Conservation (phyloP, 2,888 invertebrate genomes). For the Lasioglossum marginatum region DNA sequence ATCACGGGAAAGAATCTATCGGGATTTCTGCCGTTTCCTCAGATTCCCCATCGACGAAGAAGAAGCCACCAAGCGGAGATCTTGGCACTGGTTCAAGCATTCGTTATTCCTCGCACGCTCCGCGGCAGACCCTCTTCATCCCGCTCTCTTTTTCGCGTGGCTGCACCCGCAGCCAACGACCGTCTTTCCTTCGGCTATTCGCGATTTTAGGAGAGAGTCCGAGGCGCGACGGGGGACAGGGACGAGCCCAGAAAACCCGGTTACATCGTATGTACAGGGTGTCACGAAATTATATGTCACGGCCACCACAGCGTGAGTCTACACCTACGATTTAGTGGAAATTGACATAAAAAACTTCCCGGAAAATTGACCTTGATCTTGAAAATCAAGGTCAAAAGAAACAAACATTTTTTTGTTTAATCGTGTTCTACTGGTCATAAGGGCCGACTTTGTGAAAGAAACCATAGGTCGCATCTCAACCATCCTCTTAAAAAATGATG, state of each 20-base stretch:
- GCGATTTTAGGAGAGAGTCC: constrained; percentile 52
- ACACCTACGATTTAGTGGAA: too few species aligned
- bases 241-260: constrained; percentile 43
- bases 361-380: too few species aligned
- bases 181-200: constrained; percentile 45
- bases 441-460: too few species aligned
- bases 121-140: constrained; percentile 15
- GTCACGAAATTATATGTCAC: too few species aligned
- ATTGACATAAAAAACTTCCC: too few species aligned
- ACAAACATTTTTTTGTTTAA: too few species aligned
- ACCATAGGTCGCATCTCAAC: too few species aligned
- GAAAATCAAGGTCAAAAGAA: too few species aligned
- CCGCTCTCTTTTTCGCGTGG: constrained; percentile 42
- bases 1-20: constrained; percentile 23
- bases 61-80: constrained; percentile 60
- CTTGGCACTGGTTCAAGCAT: constrained; percentile 79
- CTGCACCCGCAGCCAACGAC: constrained; percentile 10
- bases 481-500: too few species aligned
- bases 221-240: constrained; percentile 19
- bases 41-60: constrained; percentile 40
- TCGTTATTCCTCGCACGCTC: constrained; percentile 60
- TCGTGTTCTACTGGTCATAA: too few species aligned
- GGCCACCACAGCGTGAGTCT: too few species aligned
- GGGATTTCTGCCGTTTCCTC: constrained; percentile 21
- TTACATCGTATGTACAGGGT: constrained; percentile 47